Base-by-base conservation (phyloP, 2,888 invertebrate species). In the Cerceris rybyensis region DNA sequence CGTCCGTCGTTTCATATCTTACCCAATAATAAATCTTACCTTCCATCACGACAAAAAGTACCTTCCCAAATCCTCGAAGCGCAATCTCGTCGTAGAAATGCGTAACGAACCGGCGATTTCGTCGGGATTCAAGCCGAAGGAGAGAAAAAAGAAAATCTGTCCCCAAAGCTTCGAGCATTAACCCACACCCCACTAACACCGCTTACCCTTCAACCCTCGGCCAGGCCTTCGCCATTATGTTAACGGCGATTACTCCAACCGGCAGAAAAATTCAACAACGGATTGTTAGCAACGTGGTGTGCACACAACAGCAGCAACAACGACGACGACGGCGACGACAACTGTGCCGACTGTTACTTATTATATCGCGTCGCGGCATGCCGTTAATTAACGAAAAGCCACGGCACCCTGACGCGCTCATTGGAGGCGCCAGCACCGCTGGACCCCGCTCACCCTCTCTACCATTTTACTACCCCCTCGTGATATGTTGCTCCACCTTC, bases 341-440 rank as follows among this genome's bases (percentile, higher is more conserved):
- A 68, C 57, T 13, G 60, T 55, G 59, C 58, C 60, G 75, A 80
- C 68, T 66, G 66, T 74, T 79, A 70, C 58, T 76, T 74, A 79
- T 81, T 79, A 72, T 64, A 69, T 79, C 69, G 69, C 68, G 14
- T 9, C 66, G 57, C 43, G 61, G 65, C 49, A 28, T 60, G 64
- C 63, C 76, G 78, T 81, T 84, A 81, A 84, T 81, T 83, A 84
- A 83, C 71, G 78, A 84, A 81, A 83, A 76, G 60, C 74, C 57
- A 8, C 66, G 41, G 59, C 49, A 59, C 50, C 73, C 74, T 52
- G 8, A 64, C 41, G 50, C 42, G 58, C 54, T 70, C 67, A 80
- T 71, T 60, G 83, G 28, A 28, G 28, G 59, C 61, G 75, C 49
- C 59, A 55, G 16, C 41, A 52, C 66, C 17, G 17, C 17, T 59